Evolutionary conservation across 1,140 invertebrate genomes (phyloP).

Genomic region (Trachelipus rathkii): DNA sequence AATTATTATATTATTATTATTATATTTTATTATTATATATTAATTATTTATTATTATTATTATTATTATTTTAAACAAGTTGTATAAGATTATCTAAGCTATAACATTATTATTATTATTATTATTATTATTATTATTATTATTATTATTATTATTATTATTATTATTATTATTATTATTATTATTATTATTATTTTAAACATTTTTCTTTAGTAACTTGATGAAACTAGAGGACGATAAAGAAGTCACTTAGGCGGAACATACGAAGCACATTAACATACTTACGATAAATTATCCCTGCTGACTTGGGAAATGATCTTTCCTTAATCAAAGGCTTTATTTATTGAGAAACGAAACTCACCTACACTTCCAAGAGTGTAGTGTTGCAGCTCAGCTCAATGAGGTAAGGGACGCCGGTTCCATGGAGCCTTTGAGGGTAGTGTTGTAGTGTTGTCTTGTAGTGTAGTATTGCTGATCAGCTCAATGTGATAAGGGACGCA

Average conservation of each 20-base stretch:
- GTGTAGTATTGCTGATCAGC: no score
- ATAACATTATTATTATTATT: no score
- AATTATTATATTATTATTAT: not conserved
- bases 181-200: not conserved
- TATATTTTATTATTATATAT: no score
- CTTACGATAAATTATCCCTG: constrained; percentile 35
- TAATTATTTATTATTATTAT: not conserved
- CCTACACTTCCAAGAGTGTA: constrained; percentile 40
- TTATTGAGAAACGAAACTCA: constrained; percentile 36
- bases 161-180: not conserved
- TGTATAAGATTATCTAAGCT: no score
- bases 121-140: not conserved
- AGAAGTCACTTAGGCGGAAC: not conserved
- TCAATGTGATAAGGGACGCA: no score
- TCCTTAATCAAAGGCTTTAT: constrained; percentile 12
- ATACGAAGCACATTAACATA: constrained; percentile 30
- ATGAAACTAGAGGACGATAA: constrained; percentile 29
- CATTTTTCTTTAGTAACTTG: constrained; percentile 30
- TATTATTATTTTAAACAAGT: no score
- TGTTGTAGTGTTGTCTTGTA: no score
- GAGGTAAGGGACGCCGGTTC: constrained; percentile 25
- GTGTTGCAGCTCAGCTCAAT: constrained; percentile 38
- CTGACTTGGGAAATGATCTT: constrained; percentile 18
- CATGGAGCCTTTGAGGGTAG: not conserved
- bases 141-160: not conserved